Evolutionary conservation across 2,113 vertebrate genomes (phyloP), one percentile per base, ranked within the genome.

Genomic region (Caloenas nicobarica): DNA sequence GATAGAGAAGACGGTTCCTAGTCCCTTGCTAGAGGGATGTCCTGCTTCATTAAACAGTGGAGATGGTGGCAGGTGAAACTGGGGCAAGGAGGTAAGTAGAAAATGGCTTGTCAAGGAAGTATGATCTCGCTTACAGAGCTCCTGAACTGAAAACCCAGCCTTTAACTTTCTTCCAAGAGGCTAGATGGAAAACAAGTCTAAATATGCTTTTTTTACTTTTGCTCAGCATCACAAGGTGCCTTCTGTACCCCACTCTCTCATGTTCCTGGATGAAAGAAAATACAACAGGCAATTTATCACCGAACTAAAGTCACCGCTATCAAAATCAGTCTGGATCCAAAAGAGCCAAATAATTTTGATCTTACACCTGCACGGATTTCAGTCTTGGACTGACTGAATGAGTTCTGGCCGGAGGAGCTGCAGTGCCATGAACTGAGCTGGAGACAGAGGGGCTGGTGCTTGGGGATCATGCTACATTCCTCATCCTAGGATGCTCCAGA

Each of bases 261-360:
- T 53, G 73, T 71, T 81, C 93, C 84, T 34, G 46, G 50, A 76
- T 77, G 46, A 86, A 89, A 79, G 71, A 71, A 91, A 87, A 96
- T 69, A 85, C 78, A 88, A 51, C 13, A 29, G 50, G 77, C n/a
- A 79, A 86, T 81, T 54, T 71, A 38, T 71, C 70, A 74, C 29
- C n/a, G 77, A 86, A 81, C 70, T 94, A 84, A 90, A 88, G 33
- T 54, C 53, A 62, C 42, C 0, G 0, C 60, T 92, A 60, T 84
- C 70, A 88, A 83, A 95, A 93, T 81, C 26, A 70, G 79, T 86
- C 58, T 65, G 61, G 21, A 80, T 73, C 40, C 58, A 57, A 87
- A 92, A 60, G 16, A 89, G 19, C 2, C 0, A 3, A 76, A 70
- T 68, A 78, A 86, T 86, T 86, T 57, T 72, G 54, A 73, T 81